These are phyloP conservation scores for Ctenodactylus gundi DNA, from an alignment of 2,113 vertebrate species.

Conservation along the genomic window DNA sequence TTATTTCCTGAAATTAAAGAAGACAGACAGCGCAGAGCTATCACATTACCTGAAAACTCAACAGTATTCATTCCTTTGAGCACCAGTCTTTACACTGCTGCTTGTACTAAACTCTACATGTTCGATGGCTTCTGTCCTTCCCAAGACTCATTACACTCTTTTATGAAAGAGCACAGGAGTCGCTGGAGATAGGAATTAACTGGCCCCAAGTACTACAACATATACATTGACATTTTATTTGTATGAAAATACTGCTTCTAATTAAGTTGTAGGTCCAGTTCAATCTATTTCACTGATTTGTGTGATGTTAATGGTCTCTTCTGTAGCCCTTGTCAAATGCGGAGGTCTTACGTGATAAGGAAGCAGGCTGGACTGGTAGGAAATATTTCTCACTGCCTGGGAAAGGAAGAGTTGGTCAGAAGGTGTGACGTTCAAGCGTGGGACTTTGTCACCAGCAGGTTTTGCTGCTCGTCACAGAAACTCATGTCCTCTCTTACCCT, in stretches of 20 bases:
- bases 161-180: not conserved
- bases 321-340: not conserved
- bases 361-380: not conserved
- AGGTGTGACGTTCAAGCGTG: slow-evolving; percentile 63
- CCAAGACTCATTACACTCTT: not conserved
- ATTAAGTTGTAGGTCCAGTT: not conserved
- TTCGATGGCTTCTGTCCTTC: not conserved
- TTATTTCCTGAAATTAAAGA: not conserved
- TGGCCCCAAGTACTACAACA: not conserved
- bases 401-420: slow-evolving; percentile 74
- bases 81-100: not conserved
- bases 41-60: not conserved
- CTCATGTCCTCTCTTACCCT: slow-evolving; percentile 63
- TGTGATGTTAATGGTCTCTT: not conserved
- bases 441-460: not conserved
- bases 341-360: slow-evolving; percentile 8
- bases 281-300: not conserved
- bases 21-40: not conserved
- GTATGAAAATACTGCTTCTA: not conserved
- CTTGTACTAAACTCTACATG: not conserved
- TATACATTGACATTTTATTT: not conserved
- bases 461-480: slow-evolving; percentile 45
- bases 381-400: slow-evolving; percentile 58
- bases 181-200: not conserved
- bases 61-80: not conserved